Conservation (phyloP, 2,113 vertebrate species). For the Daphoenositta chrysoptera region DNA sequence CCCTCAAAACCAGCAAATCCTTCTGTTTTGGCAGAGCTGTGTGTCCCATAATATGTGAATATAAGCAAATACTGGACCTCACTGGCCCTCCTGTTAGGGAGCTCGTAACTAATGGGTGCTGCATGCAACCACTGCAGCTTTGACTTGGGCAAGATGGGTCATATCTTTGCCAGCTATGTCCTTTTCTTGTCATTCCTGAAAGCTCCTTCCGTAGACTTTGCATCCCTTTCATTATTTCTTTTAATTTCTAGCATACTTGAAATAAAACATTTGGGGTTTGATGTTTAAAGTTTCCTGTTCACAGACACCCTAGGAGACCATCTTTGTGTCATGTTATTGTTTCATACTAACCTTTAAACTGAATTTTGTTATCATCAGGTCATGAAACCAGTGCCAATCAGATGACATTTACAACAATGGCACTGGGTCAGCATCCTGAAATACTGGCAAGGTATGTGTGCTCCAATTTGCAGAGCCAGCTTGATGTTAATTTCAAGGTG, state of each 20-base stretch:
- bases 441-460: conserved; percentile 77
- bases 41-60: not conserved
- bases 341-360: not conserved
- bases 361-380: conserved; percentile 62
- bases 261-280: not conserved
- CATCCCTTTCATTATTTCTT: not conserved
- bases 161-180: not conserved
- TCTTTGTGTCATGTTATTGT: not conserved
- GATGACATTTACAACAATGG: conserved; percentile 86
- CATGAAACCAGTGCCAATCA: conserved; percentile 91
- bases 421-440: conserved; percentile 83
- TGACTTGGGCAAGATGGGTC: not conserved
- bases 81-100: not conserved
- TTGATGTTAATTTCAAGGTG: not conserved
- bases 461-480: not conserved
- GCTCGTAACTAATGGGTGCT: not conserved
- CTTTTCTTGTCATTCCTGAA: not conserved
- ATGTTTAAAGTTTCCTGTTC: not conserved
- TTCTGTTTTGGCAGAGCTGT: not conserved
- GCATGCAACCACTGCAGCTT: not conserved
- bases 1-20: not conserved
- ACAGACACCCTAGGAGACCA: not conserved
- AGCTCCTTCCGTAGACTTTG: not conserved
- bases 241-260: not conserved
- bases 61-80: not conserved